Evolutionary conservation across 2,888 invertebrate species (phyloP), one percentile per base, ranked within the genome.

Genomic region (Macaria notata): DNA sequence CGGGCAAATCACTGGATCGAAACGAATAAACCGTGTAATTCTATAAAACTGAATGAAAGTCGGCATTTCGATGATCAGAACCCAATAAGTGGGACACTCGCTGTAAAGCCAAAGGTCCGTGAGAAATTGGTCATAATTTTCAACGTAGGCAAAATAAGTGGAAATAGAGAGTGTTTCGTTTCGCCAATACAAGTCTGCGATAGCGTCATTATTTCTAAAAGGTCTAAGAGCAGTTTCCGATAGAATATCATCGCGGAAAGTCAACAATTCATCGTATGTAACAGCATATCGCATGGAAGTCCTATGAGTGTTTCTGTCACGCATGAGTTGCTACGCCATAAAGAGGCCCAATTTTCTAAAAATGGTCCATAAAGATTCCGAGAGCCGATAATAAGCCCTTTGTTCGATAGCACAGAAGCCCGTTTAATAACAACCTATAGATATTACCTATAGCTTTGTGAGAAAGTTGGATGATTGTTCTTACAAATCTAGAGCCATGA

Each of bases 381-480:
- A 55, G 52, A 58, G 50, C 38, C 51, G 55, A 62, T 66, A 64
- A 66, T 61, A 51, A 58, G 62, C 61, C 59, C 58, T 68, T 66
- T 64, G 62, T 68, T 65, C 58, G 67, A 71, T 74, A 70, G 56
- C 59, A 66, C 70, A 70, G 68, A 68, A 68, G 65, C 63, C 64
- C 64, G 66, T 68, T 68, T 79, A 73, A 73, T 77, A 72, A 36
- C 67, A 66, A 70, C 71, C 67, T 75, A 79, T 80, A 76, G 75
- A 75, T 73, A 78, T 79, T 71, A n/a, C n/a, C n/a, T n/a, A 68
- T 70, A 66, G 76, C 69, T 70, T 69, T 78, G 75, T 83, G 84
- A 79, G 85, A 88, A 78, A 81, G 76, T 72, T 64, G 72, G 68
- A 75, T 81, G 78, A 87, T 87, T 86, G 85, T 84, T 84, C 78